Evolutionary conservation across 2,797 vertebrate genomes (phyloP), one percentile per base, ranked within the genome.

Genomic region (Sebastiscus tertius): DNA sequence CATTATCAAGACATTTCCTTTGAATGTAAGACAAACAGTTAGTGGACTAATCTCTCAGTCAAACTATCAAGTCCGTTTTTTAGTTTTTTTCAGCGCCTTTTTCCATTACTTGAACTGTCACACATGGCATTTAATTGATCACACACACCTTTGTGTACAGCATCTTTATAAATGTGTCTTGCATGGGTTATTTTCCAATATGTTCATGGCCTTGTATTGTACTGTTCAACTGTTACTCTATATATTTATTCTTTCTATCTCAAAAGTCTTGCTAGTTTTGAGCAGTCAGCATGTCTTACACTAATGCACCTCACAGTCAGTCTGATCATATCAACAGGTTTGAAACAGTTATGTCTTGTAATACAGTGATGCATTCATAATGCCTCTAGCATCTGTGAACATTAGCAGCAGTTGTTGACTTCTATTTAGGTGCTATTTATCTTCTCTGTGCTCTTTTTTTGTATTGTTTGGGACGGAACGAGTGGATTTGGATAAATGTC

Each of bases 141-240:
- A 72, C 88, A 87, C 84, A 68, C 88, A 68, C 88, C 64, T 89
- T 90, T 88, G 75, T 91, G 83, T 93, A 86, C 78, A 86, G 86
- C 91, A 87, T 90, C 86, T 87, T 84, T 90, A 84, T 87, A 88
- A 88, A 81, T 78, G 88, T 88, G 90, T 93, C 87, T 90, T 92
- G 93, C 93, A 93, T 94, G 90, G 67, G 55, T 90, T 87, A 42
- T 81, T 90, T 92, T 89, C 85, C 82, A 60, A 68, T 88, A 87
- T 84, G 92, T 92, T 77, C 92, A 93, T 85, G 88, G 87, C 93
- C 90, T 94, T 92, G 92, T 92, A 88, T 81, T 87, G 88, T 91
- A 91, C 85, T 89, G 83, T 92, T 93, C 65, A 88, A 87, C 65
- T 89, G 83, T 92, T 91, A 84, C 75, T 87, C 63, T 89, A 81